Evolutionary conservation across 2,797 vertebrate genomes (phyloP).

Genomic region (Typhlichthys subterraneus): DNA sequence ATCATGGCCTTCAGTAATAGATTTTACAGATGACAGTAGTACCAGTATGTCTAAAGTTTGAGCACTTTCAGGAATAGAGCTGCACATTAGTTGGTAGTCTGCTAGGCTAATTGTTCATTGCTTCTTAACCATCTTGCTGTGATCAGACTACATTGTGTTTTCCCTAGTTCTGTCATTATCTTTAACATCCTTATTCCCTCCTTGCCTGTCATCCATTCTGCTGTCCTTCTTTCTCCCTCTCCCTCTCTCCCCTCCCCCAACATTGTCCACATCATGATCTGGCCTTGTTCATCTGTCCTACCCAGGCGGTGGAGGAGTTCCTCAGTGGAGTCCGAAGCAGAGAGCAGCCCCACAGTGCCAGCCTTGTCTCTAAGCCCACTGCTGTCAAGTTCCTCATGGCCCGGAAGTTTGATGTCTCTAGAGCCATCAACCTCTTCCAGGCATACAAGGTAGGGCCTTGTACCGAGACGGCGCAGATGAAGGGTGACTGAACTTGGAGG

Average conservation of each 20-base stretch:
- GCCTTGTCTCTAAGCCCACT: slow-evolving; percentile 81
- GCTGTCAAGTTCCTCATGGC: slow-evolving; percentile 87
- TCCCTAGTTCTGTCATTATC: background rate
- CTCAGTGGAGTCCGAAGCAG: slow-evolving; percentile 77
- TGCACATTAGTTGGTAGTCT: too few relatives aligned
- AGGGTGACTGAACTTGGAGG: slow-evolving; percentile 5
- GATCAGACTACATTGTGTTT: too few relatives aligned
- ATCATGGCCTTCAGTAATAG: too few relatives aligned
- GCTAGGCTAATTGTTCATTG: too few relatives aligned
- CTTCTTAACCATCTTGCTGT: too few relatives aligned
- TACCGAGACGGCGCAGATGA: background rate
- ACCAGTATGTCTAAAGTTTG: too few relatives aligned
- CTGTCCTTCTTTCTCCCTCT: background rate
- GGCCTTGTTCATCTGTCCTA: slow-evolving; percentile 14
- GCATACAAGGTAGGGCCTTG: slow-evolving; percentile 79
- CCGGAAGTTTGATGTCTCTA: slow-evolving; percentile 84
- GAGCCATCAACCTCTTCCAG: slow-evolving; percentile 85
- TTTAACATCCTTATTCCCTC: background rate
- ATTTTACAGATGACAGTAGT: too few relatives aligned
- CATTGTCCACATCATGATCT: background rate
- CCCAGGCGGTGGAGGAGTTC: slow-evolving; percentile 84
- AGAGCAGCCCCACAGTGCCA: slow-evolving; percentile 81
- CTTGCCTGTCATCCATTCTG: background rate
- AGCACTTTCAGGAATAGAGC: too few relatives aligned
- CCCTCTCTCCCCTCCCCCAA: background rate